phyloP scores from a whole-genome alignment of 1,140 invertebrate species.

The Latrodectus geometricus region DNA sequence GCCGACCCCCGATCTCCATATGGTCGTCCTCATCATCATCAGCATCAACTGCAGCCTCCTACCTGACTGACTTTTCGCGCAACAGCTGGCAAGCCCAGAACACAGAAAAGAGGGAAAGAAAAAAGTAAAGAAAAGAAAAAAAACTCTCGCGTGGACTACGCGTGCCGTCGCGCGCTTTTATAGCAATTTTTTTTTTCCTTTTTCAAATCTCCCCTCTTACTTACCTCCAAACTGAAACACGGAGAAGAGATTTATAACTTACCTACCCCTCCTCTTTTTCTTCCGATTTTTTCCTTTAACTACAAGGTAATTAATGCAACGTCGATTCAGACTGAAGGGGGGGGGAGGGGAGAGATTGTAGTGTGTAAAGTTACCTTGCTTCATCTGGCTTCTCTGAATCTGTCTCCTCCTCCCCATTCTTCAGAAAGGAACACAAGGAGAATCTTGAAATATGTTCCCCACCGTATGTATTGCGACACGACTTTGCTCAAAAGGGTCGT shows the following conservation, averaged over 20 bases:
- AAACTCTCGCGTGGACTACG: conserved; percentile 48
- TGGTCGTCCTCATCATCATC: conserved; percentile 51
- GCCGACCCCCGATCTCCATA: conserved; percentile 47
- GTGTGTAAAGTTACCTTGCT: too few relatives aligned
- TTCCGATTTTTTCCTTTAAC: conserved; percentile 2
- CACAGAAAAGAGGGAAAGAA: conserved; percentile 1
- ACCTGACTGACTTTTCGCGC: conserved; percentile 39
- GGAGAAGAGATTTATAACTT: not conserved
- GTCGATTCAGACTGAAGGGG: too few relatives aligned
- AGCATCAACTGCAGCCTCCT: conserved; percentile 37
- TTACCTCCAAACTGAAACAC: not conserved
- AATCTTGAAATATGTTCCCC: not conserved
- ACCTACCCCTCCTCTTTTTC: not conserved
- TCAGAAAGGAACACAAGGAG: not conserved
- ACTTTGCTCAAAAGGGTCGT: not conserved
- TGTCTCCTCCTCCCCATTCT: too few relatives aligned
- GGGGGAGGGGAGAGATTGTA: too few relatives aligned
- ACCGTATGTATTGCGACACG: not conserved
- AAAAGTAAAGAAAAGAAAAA: not conserved
- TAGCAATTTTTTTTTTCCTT: conserved; percentile 12
- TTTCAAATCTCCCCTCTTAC: not conserved
- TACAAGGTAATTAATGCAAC: conserved; percentile 43
- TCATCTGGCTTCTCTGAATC: too few relatives aligned
- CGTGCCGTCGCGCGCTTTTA: conserved; percentile 50
- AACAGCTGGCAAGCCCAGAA: conserved; percentile 50